Percentiles rank a stretch among this genome's conserved stretches.
phyloP scores from a whole-genome alignment of 2,888 invertebrate genomes.

The Thera obeliscata region DNA sequence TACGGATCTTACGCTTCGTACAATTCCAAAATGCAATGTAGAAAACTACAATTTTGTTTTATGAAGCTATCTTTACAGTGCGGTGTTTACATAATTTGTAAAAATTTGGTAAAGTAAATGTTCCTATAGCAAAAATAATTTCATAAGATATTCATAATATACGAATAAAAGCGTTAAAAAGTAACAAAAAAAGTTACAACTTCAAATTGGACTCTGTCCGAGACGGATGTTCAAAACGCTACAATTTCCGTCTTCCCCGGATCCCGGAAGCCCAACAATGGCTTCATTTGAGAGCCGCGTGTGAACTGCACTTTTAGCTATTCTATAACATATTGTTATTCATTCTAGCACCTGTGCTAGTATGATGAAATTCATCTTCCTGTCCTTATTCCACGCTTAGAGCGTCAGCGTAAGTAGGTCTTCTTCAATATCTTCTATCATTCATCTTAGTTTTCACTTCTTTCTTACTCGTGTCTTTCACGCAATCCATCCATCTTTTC shows the following conservation, averaged over 20 bases:
- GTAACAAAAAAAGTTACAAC: constrained; percentile 6
- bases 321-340: constrained; percentile 33
- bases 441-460: too few relatives aligned
- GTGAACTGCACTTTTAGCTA: constrained; percentile 35
- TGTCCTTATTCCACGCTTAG: too few relatives aligned
- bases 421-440: too few relatives aligned
- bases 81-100: neutral
- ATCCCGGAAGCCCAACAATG: constrained; percentile 42
- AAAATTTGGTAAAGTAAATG: neutral
- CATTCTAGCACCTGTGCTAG: constrained; percentile 44
- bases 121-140: too few relatives aligned
- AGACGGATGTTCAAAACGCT: constrained; percentile 35
- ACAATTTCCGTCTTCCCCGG: constrained; percentile 35
- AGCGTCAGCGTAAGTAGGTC: too few relatives aligned
- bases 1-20: neutral
- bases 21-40: neutral
- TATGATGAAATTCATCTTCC: too few relatives aligned
- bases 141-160: too few relatives aligned
- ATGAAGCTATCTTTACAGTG: neutral
- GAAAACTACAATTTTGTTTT: neutral
- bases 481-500: too few relatives aligned
- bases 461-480: too few relatives aligned
- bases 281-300: constrained; percentile 36
- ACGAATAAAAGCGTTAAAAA: neutral
- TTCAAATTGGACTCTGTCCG: constrained; percentile 25